Conservation (phyloP, 2,888 invertebrate species). For the Monochamus alternatus region DNA sequence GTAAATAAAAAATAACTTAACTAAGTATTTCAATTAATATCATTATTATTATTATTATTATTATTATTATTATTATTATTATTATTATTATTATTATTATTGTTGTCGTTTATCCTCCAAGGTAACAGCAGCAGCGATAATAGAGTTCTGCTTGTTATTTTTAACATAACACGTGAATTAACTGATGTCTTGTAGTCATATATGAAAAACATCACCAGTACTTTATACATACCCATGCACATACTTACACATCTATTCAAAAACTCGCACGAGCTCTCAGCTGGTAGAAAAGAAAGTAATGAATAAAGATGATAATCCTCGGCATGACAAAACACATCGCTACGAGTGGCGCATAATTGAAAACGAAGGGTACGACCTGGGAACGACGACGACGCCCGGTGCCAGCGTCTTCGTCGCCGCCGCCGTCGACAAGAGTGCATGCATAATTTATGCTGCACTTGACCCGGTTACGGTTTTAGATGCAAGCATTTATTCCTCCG, state of each 20-base stretch:
- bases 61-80: no score
- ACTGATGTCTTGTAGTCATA: not conserved
- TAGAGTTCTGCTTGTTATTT: not conserved
- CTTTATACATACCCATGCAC: no score
- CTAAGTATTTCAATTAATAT: no score
- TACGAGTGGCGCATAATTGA: slow-evolving; percentile 52
- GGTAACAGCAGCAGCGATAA: no score
- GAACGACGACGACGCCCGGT: slow-evolving; percentile 26
- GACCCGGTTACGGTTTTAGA: slow-evolving; percentile 49
- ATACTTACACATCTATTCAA: not conserved
- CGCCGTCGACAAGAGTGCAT: slow-evolving; percentile 47
- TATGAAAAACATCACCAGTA: no score
- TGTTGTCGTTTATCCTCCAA: no score
- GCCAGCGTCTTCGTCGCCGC: slow-evolving; percentile 33
- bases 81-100: no score
- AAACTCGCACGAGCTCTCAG: not conserved
- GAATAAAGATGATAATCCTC: slow-evolving; percentile 57
- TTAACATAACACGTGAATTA: not conserved
- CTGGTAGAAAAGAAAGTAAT: slow-evolving; percentile 48
- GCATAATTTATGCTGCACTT: slow-evolving; percentile 56
- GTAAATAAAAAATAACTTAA: no score
- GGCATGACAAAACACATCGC: slow-evolving; percentile 57
- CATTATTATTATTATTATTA: no score
- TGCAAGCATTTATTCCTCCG: slow-evolving; percentile 30
- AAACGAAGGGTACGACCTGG: slow-evolving; percentile 42